Evolutionary conservation across 2,797 vertebrate genomes (phyloP).

Genomic region (Pipistrellus kuhlii): DNA sequence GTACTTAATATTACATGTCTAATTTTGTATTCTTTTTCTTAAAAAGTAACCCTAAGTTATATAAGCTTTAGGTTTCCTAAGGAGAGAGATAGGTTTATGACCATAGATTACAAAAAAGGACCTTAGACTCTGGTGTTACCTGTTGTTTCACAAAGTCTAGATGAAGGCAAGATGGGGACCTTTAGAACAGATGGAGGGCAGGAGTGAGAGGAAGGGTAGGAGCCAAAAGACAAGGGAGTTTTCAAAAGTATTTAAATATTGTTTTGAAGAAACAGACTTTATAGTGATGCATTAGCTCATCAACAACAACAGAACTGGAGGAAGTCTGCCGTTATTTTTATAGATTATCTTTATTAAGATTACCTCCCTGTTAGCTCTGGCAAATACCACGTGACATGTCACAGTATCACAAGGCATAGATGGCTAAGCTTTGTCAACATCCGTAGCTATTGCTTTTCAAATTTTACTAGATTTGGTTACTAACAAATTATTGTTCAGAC

Average conservation of each 20-base stretch:
- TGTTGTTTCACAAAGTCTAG: conserved; percentile 8
- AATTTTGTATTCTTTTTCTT: conserved; percentile 37
- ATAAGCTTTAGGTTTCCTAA: neutral
- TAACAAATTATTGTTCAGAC: conserved; percentile 27
- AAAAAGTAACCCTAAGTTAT: neutral
- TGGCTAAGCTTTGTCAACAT: neutral
- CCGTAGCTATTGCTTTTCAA: neutral
- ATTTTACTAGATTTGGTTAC: neutral
- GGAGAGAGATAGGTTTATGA: neutral
- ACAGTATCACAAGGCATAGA: neutral
- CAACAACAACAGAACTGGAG: neutral
- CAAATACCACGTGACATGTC: neutral
- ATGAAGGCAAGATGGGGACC: neutral
- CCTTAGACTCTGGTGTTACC: neutral
- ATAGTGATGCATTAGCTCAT: neutral
- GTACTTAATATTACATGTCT: neutral
- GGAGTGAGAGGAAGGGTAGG: neutral
- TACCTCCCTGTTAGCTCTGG: neutral
- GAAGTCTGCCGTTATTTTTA: conserved; percentile 11
- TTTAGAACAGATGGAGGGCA: neutral
- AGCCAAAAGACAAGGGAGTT: neutral
- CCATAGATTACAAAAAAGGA: neutral
- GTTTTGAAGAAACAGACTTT: neutral
- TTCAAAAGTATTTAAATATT: conserved; percentile 45
- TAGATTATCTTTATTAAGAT: neutral